Evolutionary conservation across 2,888 invertebrate genomes (phyloP), one percentile per base, ranked within the genome.

Genomic region (Altica lythri): DNA sequence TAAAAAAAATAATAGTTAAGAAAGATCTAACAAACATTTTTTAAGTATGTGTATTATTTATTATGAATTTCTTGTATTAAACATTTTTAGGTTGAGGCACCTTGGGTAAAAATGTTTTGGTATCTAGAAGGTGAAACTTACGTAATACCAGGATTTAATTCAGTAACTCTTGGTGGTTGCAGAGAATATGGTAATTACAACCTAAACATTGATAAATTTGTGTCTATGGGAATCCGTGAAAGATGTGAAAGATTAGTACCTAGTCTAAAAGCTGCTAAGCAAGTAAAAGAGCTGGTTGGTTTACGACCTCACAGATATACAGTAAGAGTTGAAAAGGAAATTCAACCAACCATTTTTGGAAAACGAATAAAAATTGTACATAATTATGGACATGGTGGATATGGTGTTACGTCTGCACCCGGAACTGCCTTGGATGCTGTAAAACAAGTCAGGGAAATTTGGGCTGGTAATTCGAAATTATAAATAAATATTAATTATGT

Each of bases 341-440:
- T 66, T 16, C 57, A 73, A 14, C 59, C 37, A 8, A 45, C 27
- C 0, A 13, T 60, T n/a, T 50, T 58, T 22, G 82, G 81, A 1
- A 72, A 78, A 60, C 79, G 73, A 59, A 57, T 79, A 0, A 81
- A 85, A 80, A 80, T 95, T 22, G 86, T 96, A 4, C 96, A 97
- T 73, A 93, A 95, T 75, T 96, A 96, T 72, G 96, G 96, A 0
- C 96, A 96, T 72, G 95, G 95, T 0, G 95, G 94, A 0, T 94
- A 95, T 72, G 96, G 96, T 0, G 89, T 96, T 0, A 89, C 90
- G 55, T 85, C 92, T 27, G 89, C 92, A 3, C 95, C 95, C 18
- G 95, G 95, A 5, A 93, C 94, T 0, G 86, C 90, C 0, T 79
- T 84, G 53, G 81, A 92, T 68, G 92, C 93, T 0, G 85, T 91